These are phyloP conservation scores for Mola mola DNA, from an alignment of 2,113 vertebrate genomes.

Conservation along the genomic window DNA sequence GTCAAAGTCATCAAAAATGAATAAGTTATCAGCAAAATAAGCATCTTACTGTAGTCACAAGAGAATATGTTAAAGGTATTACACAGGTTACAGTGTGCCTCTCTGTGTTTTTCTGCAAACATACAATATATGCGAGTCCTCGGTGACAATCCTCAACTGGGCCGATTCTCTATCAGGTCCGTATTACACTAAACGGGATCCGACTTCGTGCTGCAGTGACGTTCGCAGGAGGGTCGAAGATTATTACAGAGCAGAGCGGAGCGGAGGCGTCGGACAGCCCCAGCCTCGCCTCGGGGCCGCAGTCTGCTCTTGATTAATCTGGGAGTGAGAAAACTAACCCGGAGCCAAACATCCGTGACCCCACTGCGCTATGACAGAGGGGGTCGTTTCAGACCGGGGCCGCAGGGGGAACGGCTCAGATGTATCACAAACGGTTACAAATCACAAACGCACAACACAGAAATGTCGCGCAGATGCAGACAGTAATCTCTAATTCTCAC, in stretches of 20 bases:
- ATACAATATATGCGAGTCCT: background rate
- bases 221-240: slow-evolving; percentile 34
- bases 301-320: slow-evolving; percentile 79
- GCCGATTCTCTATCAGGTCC: background rate
- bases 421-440: slow-evolving; percentile 64
- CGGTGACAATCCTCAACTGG: slow-evolving; percentile 13
- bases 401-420: slow-evolving; percentile 19
- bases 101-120: too few relatives aligned
- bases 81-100: too few relatives aligned
- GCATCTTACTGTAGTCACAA: too few relatives aligned
- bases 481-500: slow-evolving; percentile 11
- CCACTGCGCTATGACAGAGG: slow-evolving; percentile 38
- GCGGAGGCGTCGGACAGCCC: slow-evolving; percentile 68
- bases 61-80: too few relatives aligned
- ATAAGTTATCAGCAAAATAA: too few relatives aligned
- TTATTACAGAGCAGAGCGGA: slow-evolving; percentile 63
- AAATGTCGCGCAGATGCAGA: slow-evolving; percentile 5
- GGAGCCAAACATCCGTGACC: slow-evolving; percentile 48
- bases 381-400: slow-evolving; percentile 63
- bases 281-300: slow-evolving; percentile 60
- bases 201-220: slow-evolving; percentile 20
- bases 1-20: too few relatives aligned
- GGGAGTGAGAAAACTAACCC: slow-evolving; percentile 69
- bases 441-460: slow-evolving; percentile 17
- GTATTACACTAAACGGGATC: slow-evolving; percentile 26